Conservation (phyloP, 2,113 vertebrate genomes). For the Halichoerus grypus region DNA sequence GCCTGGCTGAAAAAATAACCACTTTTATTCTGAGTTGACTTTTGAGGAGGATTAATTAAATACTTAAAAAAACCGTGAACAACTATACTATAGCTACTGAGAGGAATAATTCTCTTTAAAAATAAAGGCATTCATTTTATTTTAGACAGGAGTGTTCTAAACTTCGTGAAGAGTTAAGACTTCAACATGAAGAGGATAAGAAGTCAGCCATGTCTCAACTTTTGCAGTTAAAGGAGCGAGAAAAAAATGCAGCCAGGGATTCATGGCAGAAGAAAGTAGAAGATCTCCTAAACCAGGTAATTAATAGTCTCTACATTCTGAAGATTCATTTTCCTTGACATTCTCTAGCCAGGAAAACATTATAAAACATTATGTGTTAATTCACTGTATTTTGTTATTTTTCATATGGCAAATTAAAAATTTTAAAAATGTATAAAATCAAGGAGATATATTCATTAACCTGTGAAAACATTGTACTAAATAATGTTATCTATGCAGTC, state of each 20-base stretch:
- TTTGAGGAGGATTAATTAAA: not conserved
- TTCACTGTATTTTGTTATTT: conserved; percentile 33
- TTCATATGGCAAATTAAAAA: not conserved
- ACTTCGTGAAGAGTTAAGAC: conserved; percentile 95
- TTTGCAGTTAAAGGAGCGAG: conserved; percentile 94
- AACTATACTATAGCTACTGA: not conserved
- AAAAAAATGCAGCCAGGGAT: conserved; percentile 93
- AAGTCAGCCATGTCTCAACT: conserved; percentile 93
- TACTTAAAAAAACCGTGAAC: not conserved
- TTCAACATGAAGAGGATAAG: conserved; percentile 97
- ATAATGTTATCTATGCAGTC: not conserved
- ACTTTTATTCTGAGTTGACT: not conserved
- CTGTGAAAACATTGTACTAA: not conserved
- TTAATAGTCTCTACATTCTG: not conserved
- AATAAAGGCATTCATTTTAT: not conserved
- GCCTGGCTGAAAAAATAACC: not conserved
- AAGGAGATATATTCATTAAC: not conserved
- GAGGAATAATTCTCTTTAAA: conserved; percentile 3
- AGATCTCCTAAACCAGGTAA: conserved; percentile 98
- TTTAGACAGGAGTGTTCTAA: conserved; percentile 97
- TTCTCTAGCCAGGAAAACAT: not conserved
- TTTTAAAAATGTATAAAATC: not conserved
- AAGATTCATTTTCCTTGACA: not conserved
- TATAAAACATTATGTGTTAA: not conserved
- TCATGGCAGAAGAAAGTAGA: conserved; percentile 99